Percentiles rank a stretch among this genome's conserved stretches.
phyloP scores from a whole-genome alignment of 2,888 invertebrate genomes.

The Folsomia manolachei region DNA sequence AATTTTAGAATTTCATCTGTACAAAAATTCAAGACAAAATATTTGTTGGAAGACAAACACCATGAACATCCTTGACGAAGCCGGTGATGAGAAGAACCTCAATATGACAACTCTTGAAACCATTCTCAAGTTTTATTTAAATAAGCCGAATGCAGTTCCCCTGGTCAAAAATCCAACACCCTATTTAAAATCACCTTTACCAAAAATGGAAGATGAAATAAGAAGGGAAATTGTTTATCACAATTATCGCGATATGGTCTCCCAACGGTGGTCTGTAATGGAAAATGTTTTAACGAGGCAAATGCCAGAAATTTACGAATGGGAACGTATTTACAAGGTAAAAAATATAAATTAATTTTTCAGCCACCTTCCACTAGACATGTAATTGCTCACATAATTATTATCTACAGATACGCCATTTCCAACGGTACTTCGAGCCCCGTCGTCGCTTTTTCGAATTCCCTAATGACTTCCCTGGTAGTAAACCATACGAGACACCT shows the following conservation, averaged over 20 bases:
- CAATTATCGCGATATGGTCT: constrained; percentile 66
- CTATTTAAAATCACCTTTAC: constrained; percentile 61
- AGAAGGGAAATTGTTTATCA: constrained; percentile 68
- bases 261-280: constrained; percentile 60
- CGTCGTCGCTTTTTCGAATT: constrained; percentile 70
- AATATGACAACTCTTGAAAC: constrained; percentile 74
- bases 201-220: constrained; percentile 65
- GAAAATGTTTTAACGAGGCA: constrained; percentile 58
- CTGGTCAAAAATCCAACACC: constrained; percentile 53
- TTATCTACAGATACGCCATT: constrained; percentile 57
- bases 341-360: too few species aligned
- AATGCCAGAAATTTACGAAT: constrained; percentile 69
- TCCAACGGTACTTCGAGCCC: constrained; percentile 61
- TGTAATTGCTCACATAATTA: not conserved
- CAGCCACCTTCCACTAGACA: not conserved
- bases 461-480: constrained; percentile 61
- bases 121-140: constrained; percentile 71
- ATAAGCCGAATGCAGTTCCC: constrained; percentile 73
- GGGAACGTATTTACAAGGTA: constrained; percentile 77
- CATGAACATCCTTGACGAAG: constrained; percentile 68
- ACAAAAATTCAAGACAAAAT: constrained; percentile 69
- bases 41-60: constrained; percentile 75
- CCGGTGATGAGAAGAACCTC: constrained; percentile 30
- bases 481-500: constrained; percentile 68
- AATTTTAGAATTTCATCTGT: constrained; percentile 29